These are phyloP conservation scores for Tadarida brasiliensis DNA, from an alignment of 2,797 vertebrate genomes.

Conservation along the genomic window DNA sequence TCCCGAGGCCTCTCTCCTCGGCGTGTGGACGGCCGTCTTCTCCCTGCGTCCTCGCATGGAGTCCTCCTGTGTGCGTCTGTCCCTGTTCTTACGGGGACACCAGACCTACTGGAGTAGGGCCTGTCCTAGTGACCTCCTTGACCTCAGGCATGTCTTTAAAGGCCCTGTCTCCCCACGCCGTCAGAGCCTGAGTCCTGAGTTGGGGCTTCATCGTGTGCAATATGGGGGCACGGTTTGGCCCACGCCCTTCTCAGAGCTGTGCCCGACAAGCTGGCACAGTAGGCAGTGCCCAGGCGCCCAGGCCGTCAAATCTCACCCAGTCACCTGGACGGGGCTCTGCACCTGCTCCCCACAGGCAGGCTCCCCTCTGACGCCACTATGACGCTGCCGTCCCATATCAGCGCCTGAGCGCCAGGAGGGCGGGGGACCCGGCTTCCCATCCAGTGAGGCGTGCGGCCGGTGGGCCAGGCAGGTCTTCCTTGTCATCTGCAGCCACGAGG, in stretches of 20 bases:
- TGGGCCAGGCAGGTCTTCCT: rapidly evolving
- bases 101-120: too few species aligned
- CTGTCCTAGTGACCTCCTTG: neutral
- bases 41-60: too few species aligned
- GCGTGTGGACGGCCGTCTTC: too few species aligned
- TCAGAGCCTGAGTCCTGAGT: neutral
- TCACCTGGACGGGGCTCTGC: rapidly evolving
- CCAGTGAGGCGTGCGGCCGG: neutral
- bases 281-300: rapidly evolving
- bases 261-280: rapidly evolving
- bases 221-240: neutral
- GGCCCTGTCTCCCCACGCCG: neutral
- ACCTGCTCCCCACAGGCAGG: neutral
- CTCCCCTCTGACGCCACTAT: neutral
- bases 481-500: rapidly evolving
- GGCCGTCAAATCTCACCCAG: rapidly evolving
- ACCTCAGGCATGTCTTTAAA: neutral
- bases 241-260: rapidly evolving
- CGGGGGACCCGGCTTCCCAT: too few species aligned
- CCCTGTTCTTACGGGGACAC: neutral
- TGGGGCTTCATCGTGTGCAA: too few species aligned
- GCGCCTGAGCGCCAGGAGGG: neutral
- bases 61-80: neutral
- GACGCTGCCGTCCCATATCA: rapidly evolving
- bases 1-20: too few species aligned